Percentiles rank a stretch among this genome's conserved stretches.
Conservation (phyloP, 2,797 vertebrate species). For the Eulemur coronatus region DNA sequence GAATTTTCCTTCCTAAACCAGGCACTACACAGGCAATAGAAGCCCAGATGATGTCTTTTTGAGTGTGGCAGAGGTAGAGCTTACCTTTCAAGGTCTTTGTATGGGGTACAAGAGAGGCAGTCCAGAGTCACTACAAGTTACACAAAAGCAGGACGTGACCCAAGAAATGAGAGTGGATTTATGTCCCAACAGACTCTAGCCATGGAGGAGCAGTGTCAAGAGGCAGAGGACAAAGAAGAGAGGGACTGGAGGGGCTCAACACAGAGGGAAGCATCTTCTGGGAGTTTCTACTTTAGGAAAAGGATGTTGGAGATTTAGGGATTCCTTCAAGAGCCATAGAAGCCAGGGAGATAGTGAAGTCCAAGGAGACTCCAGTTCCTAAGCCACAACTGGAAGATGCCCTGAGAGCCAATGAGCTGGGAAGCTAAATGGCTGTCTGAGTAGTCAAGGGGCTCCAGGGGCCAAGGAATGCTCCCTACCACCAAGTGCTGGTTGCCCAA, state of each 20-base stretch:
- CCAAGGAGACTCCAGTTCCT: neutral
- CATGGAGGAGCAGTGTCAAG: neutral
- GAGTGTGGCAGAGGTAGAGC: neutral
- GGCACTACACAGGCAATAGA: neutral
- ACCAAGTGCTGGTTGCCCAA: neutral
- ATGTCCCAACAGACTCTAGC: neutral
- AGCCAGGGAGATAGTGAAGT: neutral
- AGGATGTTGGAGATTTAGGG: neutral
- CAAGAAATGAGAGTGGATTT: neutral
- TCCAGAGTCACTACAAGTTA: neutral
- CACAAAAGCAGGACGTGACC: neutral
- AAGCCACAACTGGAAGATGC: neutral
- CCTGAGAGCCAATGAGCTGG: neutral
- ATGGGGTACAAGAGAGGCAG: neutral
- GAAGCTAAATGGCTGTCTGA: neutral
- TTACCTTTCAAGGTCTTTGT: neutral
- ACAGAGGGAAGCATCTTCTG: neutral
- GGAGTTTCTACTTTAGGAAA: neutral
- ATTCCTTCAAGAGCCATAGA: neutral
- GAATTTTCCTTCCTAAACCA: constrained; percentile 10
- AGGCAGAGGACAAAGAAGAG: neutral
- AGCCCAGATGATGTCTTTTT: neutral
- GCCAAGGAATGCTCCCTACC: neutral
- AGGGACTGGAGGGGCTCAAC: neutral
- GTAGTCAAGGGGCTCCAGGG: neutral